Base-by-base conservation (phyloP, 2,797 vertebrate genomes). In the Forpus xanthops region DNA sequence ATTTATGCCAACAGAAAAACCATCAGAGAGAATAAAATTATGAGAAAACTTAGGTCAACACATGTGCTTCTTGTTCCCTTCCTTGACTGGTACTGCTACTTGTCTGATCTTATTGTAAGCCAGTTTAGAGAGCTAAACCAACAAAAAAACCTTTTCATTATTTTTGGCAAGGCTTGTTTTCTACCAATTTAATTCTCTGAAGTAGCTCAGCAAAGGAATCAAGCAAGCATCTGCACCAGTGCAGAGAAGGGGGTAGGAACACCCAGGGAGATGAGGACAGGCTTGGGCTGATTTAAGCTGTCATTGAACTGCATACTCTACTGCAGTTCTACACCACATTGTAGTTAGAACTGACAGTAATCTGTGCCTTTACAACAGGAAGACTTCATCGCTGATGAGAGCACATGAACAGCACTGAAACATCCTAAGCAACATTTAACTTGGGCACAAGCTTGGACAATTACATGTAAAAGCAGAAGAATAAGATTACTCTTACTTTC, bases 291-390 rank as follows among this genome's bases (percentile, higher is more conserved):
- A 96, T 95, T 91, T 93, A 86, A 96, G 78, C 80, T 95, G 96
- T 86, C 95, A 94, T 27, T 75, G 85, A 94, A 88, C 19, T 16
- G 23, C 94, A 92, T 76, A 58, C 89, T 89, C 92, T 85, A 95
- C 87, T 96, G 94, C 91, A 96, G 85, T 91, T 93, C 92, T 81
- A 81, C 92, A 94, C 89, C 94, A 88, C 68, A 4, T 2, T 44
- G 24, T 93, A 96, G 94, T 96, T 86, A 94, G 94, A 96, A 91
- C 67, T 96, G 95, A 95, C 94, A 95, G 87, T 91, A 95, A 96
- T 93, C 92, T 93, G 94, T 49, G 91, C 85, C 87, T 81, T 68
- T 95, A 67, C 94, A 91, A 93, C 64, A 33, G 89, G 83, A 91
- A 76, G 85, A 91, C 87, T 62, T 87, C 82, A 33, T 8, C 1